Conservation (phyloP, 2,113 vertebrate genomes). For the Notothenia rossii region DNA sequence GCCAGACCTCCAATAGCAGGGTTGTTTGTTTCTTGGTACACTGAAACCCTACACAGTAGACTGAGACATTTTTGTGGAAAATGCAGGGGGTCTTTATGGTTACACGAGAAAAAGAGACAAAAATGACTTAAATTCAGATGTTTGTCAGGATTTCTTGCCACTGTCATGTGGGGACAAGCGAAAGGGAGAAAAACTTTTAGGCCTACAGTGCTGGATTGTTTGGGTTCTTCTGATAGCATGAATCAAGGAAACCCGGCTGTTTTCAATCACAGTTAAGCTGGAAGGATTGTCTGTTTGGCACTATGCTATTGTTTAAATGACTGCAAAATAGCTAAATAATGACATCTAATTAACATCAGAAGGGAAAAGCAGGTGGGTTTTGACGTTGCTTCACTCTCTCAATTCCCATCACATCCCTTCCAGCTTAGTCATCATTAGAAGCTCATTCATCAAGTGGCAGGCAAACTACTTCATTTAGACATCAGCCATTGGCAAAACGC, state of each 20-base stretch:
- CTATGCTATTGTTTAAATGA: constrained; percentile 68
- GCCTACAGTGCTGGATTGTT: constrained; percentile 51
- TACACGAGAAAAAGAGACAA: constrained; percentile 38
- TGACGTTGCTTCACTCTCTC: constrained; percentile 61
- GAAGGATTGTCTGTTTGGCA: constrained; percentile 61
- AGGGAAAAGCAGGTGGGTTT: constrained; percentile 71
- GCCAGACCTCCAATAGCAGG: constrained; percentile 67
- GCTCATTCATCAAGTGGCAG: constrained; percentile 72
- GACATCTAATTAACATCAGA: constrained; percentile 73
- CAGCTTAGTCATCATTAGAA: constrained; percentile 73
- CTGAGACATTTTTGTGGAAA: constrained; percentile 70
- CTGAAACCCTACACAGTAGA: constrained; percentile 68
- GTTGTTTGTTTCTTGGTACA: constrained; percentile 69
- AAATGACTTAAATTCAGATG: constrained; percentile 40
- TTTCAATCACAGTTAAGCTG: constrained; percentile 70
- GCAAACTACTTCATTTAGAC: constrained; percentile 64
- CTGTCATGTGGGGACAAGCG: constrained; percentile 45
- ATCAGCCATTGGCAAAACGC: constrained; percentile 66
- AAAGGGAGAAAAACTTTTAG: constrained; percentile 24
- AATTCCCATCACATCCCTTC: constrained; percentile 65
- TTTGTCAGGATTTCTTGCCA: constrained; percentile 48
- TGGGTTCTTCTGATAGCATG: constrained; percentile 53
- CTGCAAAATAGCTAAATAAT: constrained; percentile 71
- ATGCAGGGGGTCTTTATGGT: constrained; percentile 56
- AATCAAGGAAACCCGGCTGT: constrained; percentile 50